A percentile compares a stretch with the other conserved stretches of the same genome.
These are phyloP conservation scores for Leptinotarsa haldemani DNA, from an alignment of 2,888 invertebrate species.

Conservation along the genomic window DNA sequence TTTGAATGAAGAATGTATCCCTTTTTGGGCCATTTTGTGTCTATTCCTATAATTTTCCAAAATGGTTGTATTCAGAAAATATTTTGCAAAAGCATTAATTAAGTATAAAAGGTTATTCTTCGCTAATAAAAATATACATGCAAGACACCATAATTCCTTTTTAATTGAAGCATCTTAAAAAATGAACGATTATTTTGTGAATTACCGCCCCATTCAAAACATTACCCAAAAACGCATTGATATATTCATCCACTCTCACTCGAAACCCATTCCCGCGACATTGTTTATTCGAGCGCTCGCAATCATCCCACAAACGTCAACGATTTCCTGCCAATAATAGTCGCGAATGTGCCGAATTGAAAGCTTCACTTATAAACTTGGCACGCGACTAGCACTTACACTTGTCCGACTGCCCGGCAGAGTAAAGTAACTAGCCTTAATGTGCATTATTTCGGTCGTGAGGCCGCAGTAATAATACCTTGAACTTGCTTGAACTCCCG, in stretches of 20 bases:
- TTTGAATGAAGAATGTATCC: too few relatives aligned
- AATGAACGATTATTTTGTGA: neutral
- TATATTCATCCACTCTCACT: neutral
- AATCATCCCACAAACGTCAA: slow-evolving; percentile 3
- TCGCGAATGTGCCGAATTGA: neutral
- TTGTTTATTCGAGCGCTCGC: neutral
- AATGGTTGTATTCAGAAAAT: too few relatives aligned
- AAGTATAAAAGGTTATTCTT: too few relatives aligned
- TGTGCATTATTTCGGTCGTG: slow-evolving; percentile 25
- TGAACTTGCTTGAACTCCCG: slow-evolving; percentile 34
- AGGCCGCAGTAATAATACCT: slow-evolving; percentile 28
- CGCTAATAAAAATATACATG: too few relatives aligned
- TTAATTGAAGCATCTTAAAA: too few relatives aligned
- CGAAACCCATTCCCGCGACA: neutral
- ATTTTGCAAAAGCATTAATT: too few relatives aligned
- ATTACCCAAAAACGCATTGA: neutral
- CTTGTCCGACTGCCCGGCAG: neutral
- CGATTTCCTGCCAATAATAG: slow-evolving; percentile 11
- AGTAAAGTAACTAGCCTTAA: neutral
- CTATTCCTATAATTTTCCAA: too few relatives aligned
- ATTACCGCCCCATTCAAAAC: neutral
- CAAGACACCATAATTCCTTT: too few relatives aligned
- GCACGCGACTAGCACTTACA: slow-evolving; percentile 13
- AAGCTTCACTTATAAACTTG: slow-evolving; percentile 15
- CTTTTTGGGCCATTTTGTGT: too few relatives aligned